phyloP scores from a whole-genome alignment of 2,888 invertebrate genomes.

The Drepanosiphum platanoidis region DNA sequence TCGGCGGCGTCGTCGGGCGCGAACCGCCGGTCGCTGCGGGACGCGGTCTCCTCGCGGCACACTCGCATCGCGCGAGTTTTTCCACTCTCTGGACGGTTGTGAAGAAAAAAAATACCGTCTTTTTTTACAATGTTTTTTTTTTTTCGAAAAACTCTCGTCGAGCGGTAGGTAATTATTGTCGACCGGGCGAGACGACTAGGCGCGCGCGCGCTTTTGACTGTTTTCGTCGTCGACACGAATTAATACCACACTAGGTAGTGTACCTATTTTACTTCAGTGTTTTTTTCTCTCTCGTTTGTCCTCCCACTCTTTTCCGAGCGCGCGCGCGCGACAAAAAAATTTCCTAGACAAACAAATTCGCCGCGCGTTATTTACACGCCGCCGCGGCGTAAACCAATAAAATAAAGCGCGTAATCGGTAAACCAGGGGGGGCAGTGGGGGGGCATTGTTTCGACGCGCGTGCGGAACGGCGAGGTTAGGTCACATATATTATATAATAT shows the following conservation, averaged over 20 bases:
- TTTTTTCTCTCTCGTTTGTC: not conserved
- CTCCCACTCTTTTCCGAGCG: not conserved
- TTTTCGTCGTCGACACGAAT: not conserved
- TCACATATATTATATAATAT: too few species aligned
- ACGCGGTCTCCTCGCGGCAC: too few species aligned
- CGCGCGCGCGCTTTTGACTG: slow-evolving; percentile 43
- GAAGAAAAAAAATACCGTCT: too few species aligned
- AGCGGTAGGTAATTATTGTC: not conserved
- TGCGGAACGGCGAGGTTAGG: slow-evolving; percentile 16
- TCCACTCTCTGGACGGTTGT: too few species aligned
- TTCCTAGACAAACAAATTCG: slow-evolving; percentile 55
- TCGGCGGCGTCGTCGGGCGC: not conserved
- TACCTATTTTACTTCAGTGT: not conserved
- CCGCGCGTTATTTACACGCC: slow-evolving; percentile 35
- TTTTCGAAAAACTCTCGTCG: not conserved
- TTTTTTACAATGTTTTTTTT: too few species aligned
- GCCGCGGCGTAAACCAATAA: not conserved
- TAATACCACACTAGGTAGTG: not conserved
- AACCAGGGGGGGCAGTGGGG: not conserved
- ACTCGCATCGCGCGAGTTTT: too few species aligned
- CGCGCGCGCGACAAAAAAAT: not conserved
- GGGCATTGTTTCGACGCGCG: slow-evolving; percentile 11
- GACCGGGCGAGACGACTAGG: not conserved
- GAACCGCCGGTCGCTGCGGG: not conserved
- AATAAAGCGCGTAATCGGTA: slow-evolving; percentile 45